Evolutionary conservation across 2,797 vertebrate genomes (phyloP).

Genomic region (Danio choprae): DNA sequence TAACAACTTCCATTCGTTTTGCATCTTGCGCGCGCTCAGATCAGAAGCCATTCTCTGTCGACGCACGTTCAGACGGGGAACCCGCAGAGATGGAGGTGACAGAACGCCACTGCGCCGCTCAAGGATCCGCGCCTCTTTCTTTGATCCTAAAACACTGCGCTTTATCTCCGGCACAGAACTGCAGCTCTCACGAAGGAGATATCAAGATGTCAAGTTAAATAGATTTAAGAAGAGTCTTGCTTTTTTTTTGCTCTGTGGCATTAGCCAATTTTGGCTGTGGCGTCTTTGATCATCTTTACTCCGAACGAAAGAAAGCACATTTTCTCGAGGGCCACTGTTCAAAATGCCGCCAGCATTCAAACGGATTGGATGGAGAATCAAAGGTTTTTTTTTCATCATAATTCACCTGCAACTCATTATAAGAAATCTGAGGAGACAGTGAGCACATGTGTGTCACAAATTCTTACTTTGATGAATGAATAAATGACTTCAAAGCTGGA

Average conservation of each 20-base stretch:
- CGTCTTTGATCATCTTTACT: slow-evolving; percentile 74
- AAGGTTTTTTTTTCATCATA: slow-evolving; percentile 17
- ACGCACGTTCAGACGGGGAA: slow-evolving; percentile 61
- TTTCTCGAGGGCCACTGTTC: slow-evolving; percentile 31
- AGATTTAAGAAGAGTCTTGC: slow-evolving; percentile 74
- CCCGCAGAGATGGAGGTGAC: slow-evolving; percentile 66
- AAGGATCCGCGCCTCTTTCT: slow-evolving; percentile 70
- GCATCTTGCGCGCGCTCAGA: slow-evolving; percentile 18
- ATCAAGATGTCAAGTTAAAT: slow-evolving; percentile 83
- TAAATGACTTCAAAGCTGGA: too few relatives aligned
- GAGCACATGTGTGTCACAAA: not conserved
- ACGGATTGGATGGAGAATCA: slow-evolving; percentile 30
- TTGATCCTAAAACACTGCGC: slow-evolving; percentile 78
- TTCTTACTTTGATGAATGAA: too few relatives aligned
- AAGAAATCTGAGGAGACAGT: slow-evolving; percentile 2
- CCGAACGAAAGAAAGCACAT: slow-evolving; percentile 31
- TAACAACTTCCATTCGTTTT: slow-evolving; percentile 15
- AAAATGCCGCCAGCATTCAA: slow-evolving; percentile 28
- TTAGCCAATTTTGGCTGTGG: slow-evolving; percentile 67
- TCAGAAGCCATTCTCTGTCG: slow-evolving; percentile 57
- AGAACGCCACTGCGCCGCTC: slow-evolving; percentile 66
- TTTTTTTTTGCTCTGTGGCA: slow-evolving; percentile 66
- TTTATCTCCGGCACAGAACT: slow-evolving; percentile 72
- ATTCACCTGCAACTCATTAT: slow-evolving; percentile 16
- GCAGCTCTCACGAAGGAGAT: slow-evolving; percentile 71